Percentiles rank a stretch among this genome's conserved stretches.
These are phyloP conservation scores for Hylaeus anthracinus DNA, from an alignment of 1,140 invertebrate genomes.

Conservation along the genomic window DNA sequence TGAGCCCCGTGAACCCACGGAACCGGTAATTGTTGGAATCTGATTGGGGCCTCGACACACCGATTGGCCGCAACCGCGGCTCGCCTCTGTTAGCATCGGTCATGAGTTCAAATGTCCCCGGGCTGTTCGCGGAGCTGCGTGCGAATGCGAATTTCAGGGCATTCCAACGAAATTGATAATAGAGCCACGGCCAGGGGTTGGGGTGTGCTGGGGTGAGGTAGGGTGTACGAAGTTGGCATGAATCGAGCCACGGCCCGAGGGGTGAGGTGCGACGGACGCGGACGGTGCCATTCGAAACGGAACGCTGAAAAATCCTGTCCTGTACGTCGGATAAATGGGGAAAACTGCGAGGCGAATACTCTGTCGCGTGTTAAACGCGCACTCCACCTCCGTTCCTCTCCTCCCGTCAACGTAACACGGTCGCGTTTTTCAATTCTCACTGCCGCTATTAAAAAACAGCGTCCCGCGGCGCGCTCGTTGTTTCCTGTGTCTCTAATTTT, in stretches of 20 bases:
- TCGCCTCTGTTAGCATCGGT: constrained; percentile 14
- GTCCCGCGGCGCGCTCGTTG: background rate
- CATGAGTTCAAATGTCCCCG: constrained; percentile 45
- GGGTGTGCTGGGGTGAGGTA: background rate
- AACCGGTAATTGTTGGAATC: constrained; percentile 75
- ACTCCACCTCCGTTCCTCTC: too few species aligned
- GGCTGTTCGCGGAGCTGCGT: constrained; percentile 27
- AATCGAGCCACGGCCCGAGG: background rate
- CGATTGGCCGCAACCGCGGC: constrained; percentile 19
- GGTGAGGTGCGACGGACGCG: too few species aligned
- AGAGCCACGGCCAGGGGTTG: background rate
- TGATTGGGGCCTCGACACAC: constrained; percentile 64
- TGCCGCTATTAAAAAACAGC: constrained; percentile 1
- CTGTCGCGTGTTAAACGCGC: constrained; percentile 16
- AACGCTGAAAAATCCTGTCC: background rate
- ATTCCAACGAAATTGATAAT: constrained; percentile 56
- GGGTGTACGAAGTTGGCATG: background rate
- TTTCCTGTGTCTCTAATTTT: constrained; percentile 6
- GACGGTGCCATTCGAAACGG: background rate
- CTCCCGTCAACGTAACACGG: constrained; percentile 1
- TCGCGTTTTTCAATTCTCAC: constrained; percentile 17
- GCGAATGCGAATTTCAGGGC: constrained; percentile 46
- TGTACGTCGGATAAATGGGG: background rate
- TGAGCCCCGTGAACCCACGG: constrained; percentile 59
- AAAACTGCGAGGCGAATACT: constrained; percentile 8